Conservation (phyloP, 2,113 vertebrate species). For the Poecilia latipinna region DNA sequence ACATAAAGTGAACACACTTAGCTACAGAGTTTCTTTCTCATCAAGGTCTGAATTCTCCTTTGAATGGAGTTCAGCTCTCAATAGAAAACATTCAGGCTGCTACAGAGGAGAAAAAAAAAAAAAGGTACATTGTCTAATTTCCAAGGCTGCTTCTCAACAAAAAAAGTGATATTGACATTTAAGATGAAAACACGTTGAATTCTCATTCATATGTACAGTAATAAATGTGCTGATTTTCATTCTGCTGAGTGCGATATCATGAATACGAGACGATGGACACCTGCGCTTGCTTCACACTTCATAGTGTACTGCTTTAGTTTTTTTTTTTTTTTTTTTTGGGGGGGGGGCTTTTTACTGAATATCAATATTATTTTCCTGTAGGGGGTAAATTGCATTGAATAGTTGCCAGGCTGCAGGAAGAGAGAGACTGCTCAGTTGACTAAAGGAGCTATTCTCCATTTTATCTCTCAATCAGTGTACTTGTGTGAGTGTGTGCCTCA, state of each 20-base stretch:
- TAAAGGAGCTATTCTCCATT: constrained; percentile 70
- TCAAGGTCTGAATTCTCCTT: constrained; percentile 57
- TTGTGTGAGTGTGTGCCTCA: constrained; percentile 8
- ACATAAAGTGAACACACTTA: constrained; percentile 53
- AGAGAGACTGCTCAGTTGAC: constrained; percentile 49
- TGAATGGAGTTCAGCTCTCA: constrained; percentile 52
- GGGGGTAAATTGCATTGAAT: constrained; percentile 69
- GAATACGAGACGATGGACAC: constrained; percentile 47
- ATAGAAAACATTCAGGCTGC: constrained; percentile 36
- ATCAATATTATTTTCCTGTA: constrained; percentile 70
- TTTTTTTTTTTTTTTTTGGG: constrained; percentile 1
- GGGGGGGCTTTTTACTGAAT: constrained; percentile 38
- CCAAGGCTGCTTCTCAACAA: constrained; percentile 41
- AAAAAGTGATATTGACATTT: constrained; percentile 40
- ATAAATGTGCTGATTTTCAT: constrained; percentile 37
- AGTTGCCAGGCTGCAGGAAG: constrained; percentile 63
- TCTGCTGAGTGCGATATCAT: constrained; percentile 43
- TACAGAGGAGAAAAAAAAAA: constrained; percentile 26
- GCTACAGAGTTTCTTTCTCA: constrained; percentile 40
- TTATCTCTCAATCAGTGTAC: constrained; percentile 71
- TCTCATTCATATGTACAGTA: constrained; percentile 33
- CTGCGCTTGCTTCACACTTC: constrained; percentile 47
- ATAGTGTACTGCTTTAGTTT: constrained; percentile 24
- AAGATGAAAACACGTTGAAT: constrained; percentile 31
- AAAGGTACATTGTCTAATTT: constrained; percentile 40